These are phyloP conservation scores for Epinotia demarniana DNA, from an alignment of 2,888 invertebrate species.

Conservation along the genomic window DNA sequence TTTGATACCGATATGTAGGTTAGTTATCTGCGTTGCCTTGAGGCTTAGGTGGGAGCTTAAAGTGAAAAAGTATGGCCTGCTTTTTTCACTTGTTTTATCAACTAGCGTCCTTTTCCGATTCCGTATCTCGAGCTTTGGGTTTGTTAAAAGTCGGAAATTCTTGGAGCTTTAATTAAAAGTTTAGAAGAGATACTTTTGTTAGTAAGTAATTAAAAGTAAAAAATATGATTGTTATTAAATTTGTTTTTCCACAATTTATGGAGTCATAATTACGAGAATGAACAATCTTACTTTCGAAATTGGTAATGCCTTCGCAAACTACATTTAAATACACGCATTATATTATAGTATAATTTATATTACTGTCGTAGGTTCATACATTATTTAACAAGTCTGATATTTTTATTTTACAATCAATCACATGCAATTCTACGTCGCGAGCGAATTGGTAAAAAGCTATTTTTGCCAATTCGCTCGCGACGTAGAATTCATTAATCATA, in stretches of 20 bases:
- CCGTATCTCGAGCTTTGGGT: slow-evolving; percentile 25
- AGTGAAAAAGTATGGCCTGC: slow-evolving; percentile 6
- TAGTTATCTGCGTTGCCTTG: slow-evolving; percentile 37
- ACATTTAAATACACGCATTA: not conserved
- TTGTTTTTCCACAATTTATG: slow-evolving; percentile 9
- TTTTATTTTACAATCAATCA: not conserved
- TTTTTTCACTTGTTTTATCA: not conserved
- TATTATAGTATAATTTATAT: not conserved
- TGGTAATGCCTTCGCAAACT: not conserved
- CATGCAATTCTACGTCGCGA: too few relatives aligned
- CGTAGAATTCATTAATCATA: too few relatives aligned
- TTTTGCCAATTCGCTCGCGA: too few relatives aligned
- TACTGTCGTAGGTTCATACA: too few relatives aligned
- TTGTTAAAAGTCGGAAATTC: slow-evolving; percentile 53
- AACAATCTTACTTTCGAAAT: not conserved
- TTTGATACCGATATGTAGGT: slow-evolving; percentile 46
- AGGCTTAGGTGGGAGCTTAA: slow-evolving; percentile 17
- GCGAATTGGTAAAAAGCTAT: too few relatives aligned
- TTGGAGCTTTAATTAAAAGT: slow-evolving; percentile 61
- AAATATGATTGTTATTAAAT: slow-evolving; percentile 23
- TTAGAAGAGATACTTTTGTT: slow-evolving; percentile 49
- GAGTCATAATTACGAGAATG: not conserved
- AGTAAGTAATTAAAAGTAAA: slow-evolving; percentile 33
- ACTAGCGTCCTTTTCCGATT: slow-evolving; percentile 45
- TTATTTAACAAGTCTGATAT: too few relatives aligned